Evolutionary conservation across 2,888 invertebrate species (phyloP).

Genomic region (Eremobia ochroleuca): DNA sequence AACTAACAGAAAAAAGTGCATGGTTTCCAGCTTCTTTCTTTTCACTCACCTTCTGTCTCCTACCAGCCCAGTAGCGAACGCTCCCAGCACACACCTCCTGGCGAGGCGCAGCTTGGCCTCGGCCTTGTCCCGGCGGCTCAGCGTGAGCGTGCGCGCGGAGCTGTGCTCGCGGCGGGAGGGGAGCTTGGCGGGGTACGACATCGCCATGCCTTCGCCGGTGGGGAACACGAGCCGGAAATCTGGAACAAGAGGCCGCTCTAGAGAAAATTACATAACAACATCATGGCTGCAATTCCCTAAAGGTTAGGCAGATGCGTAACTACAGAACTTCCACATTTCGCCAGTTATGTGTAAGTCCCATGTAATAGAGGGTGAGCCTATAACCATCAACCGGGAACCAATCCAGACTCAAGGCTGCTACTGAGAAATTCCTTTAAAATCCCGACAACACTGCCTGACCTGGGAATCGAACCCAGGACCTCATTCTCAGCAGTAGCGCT

Average conservation of each 20-base stretch:
- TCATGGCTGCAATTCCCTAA: too few relatives aligned
- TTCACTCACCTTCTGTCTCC: slow-evolving; percentile 77
- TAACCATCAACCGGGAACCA: too few relatives aligned
- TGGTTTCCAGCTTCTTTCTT: not conserved
- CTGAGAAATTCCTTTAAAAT: too few relatives aligned
- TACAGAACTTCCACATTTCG: too few relatives aligned
- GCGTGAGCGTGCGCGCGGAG: slow-evolving; percentile 86
- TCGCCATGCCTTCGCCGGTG: slow-evolving; percentile 85
- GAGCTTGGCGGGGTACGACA: slow-evolving; percentile 86
- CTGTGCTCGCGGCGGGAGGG: slow-evolving; percentile 86
- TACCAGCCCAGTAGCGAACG: slow-evolving; percentile 80
- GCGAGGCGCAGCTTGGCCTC: slow-evolving; percentile 86
- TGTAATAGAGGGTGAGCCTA: too few relatives aligned
- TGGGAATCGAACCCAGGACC: too few relatives aligned
- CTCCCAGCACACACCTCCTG: slow-evolving; percentile 82
- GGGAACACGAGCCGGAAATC: slow-evolving; percentile 89
- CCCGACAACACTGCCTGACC: too few relatives aligned
- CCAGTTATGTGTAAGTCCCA: too few relatives aligned
- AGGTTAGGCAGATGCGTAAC: too few relatives aligned
- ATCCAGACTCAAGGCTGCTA: too few relatives aligned
- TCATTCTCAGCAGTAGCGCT: too few relatives aligned
- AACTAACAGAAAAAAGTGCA: not conserved
- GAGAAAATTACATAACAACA: too few relatives aligned
- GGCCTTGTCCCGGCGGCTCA: slow-evolving; percentile 87
- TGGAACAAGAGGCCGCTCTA: slow-evolving; percentile 61